Evolutionary conservation across 1,140 invertebrate genomes (phyloP), one percentile per base, ranked within the genome.

Genomic region (Drosophila carrolli): DNA sequence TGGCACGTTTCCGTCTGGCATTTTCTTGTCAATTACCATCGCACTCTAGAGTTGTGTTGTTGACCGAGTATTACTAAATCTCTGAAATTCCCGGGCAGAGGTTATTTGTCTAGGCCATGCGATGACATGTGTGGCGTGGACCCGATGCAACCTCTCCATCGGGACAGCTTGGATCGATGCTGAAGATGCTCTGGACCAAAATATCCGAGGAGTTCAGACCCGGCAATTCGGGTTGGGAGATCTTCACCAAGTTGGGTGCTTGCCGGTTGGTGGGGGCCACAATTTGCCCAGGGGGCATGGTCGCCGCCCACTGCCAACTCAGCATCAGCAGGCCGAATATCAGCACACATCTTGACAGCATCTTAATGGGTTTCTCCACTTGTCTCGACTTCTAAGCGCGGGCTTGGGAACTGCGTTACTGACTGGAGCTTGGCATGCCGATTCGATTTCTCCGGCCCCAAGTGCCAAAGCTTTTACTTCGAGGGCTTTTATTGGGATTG

Each of bases 291-390:
- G n/a, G n/a, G 7, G 48, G 51, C 43, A 50, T 29, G 51, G 43
- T 6, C 10, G 11, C 3, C 5, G 19, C 32, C 62, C 53, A 50
- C 13, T 72, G 38, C 66, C 68, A 71, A 29, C 44, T 71, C 19
- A 72, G 29, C 66, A 72, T 58, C 9, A 71, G 8, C 19, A 71
- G 51, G 32, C 51, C 37, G 4, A 13, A 11, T 13, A 72, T 50
- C 10, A 72, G n/a, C 3, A 71, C n/a, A 4, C 19, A 14, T 71
- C 29, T 71, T 23, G 66, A 37, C 8, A 50, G 29, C 37, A 71
- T 35, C 11, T 72, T 14, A 32, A 53, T 37, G 10, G 8, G 14
- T 27, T 50, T 47, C 9, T 37, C 4, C 38, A 19, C n/a, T 29
- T 43, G 16, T 50, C n/a, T 16, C 8, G 41, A 67, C 44, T 58